These are phyloP conservation scores for Heliconius hermathena DNA, from an alignment of 1,140 invertebrate genomes.

Conservation along the genomic window DNA sequence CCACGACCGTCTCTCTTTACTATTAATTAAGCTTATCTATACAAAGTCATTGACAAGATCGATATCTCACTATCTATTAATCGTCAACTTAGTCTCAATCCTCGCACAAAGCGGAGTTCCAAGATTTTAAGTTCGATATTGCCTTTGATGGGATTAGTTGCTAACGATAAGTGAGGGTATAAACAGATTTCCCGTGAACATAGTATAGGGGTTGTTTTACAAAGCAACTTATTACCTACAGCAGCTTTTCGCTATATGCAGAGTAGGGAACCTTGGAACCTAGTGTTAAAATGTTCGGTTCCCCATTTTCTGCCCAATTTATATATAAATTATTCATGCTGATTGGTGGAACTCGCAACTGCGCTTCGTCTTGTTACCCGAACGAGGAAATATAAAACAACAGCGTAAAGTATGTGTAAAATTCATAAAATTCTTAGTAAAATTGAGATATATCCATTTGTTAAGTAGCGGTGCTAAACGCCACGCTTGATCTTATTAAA, in stretches of 20 bases:
- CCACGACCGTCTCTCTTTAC: neutral
- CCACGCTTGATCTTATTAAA: no score
- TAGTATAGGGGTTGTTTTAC: neutral
- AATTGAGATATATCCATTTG: no score
- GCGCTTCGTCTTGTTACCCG: neutral
- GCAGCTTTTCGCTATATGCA: no score
- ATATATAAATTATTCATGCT: neutral
- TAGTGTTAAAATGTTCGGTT: neutral
- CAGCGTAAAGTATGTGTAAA: no score
- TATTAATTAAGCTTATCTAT: neutral
- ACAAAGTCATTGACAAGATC: neutral
- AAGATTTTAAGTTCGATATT: constrained; percentile 46
- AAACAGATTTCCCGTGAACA: constrained; percentile 32
- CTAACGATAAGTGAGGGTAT: constrained; percentile 35
- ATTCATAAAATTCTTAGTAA: no score
- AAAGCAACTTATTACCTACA: neutral
- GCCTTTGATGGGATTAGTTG: constrained; percentile 49
- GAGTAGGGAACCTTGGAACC: neutral
- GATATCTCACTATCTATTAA: neutral
- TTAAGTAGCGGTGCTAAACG: no score
- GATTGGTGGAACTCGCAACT: neutral
- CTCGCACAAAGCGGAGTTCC: constrained; percentile 13
- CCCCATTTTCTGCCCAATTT: neutral
- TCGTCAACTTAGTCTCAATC: neutral
- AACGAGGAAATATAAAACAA: neutral